Evolutionary conservation across 1,140 invertebrate genomes (phyloP).

Genomic region (Bombyx mandarina): DNA sequence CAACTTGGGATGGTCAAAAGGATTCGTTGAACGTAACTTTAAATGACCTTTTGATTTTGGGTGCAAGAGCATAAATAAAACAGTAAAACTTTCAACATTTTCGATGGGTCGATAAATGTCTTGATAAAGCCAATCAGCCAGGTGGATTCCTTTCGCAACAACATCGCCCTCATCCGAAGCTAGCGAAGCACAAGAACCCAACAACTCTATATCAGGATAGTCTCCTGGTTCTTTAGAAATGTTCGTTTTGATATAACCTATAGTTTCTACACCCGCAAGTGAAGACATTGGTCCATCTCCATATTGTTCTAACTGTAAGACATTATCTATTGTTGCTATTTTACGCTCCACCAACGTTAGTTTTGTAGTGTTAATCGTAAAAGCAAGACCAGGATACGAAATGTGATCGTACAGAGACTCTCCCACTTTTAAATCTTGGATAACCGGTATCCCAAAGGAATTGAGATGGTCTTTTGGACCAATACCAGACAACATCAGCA

Average conservation of each 20-base stretch:
- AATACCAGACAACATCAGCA: conserved; percentile 86
- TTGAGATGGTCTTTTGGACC: conserved; percentile 78
- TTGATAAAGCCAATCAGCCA: conserved; percentile 74
- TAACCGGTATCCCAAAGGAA: conserved; percentile 75
- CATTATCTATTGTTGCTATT: conserved; percentile 58
- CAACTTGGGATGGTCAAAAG: conserved; percentile 79
- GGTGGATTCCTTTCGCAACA: conserved; percentile 69
- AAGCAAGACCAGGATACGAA: conserved; percentile 76
- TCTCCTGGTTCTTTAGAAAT: conserved; percentile 66
- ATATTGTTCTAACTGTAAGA: conserved; percentile 60
- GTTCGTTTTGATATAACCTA: conserved; percentile 76
- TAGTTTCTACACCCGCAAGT: conserved; percentile 75
- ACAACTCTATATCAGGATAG: conserved; percentile 76
- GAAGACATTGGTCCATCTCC: conserved; percentile 71
- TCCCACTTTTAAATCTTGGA: conserved; percentile 80
- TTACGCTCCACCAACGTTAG: conserved; percentile 58
- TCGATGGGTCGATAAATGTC: conserved; percentile 72
- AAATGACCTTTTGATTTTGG: conserved; percentile 82
- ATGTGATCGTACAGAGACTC: conserved; percentile 82
- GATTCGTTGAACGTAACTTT: conserved; percentile 78
- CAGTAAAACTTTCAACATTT: conserved; percentile 74
- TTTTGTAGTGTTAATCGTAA: conserved; percentile 69
- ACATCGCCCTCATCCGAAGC: conserved; percentile 77
- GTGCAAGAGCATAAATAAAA: conserved; percentile 80
- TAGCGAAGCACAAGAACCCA: conserved; percentile 67